Evolutionary conservation across 2,888 invertebrate genomes (phyloP).

Genomic region (Mythimna loreyi): DNA sequence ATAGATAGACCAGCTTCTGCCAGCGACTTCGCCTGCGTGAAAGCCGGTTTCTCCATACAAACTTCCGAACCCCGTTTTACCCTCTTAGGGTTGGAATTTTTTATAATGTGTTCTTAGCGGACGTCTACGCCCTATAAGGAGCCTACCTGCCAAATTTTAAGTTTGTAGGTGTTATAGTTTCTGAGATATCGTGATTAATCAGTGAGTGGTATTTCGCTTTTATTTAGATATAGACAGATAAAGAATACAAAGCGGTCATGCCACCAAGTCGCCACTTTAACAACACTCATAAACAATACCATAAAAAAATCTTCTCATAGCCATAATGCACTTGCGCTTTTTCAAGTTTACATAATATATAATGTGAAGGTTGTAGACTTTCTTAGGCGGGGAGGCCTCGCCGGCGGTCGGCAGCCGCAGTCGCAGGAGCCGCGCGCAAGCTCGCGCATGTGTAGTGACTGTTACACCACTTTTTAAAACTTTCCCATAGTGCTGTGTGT

Average conservation of each 20-base stretch:
- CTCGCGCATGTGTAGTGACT: constrained; percentile 87
- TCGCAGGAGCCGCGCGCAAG: constrained; percentile 83
- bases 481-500: constrained; percentile 82
- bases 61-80: too few species aligned
- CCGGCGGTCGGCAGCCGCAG: constrained; percentile 75
- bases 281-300: constrained; percentile 30
- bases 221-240: too few species aligned
- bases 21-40: too few species aligned
- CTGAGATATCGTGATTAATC: too few species aligned
- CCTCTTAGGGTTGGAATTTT: too few species aligned
- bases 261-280: neutral
- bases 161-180: too few species aligned
- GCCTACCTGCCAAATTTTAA: too few species aligned
- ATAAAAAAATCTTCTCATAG: constrained; percentile 63
- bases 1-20: too few species aligned
- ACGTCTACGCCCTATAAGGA: too few species aligned
- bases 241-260: neutral
- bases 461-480: constrained; percentile 67
- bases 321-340: constrained; percentile 83
- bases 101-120: too few species aligned
- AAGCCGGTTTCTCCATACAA: too few species aligned
- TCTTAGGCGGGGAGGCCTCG: constrained; percentile 85
- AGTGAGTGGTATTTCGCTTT: too few species aligned
- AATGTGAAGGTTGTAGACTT: constrained; percentile 87
- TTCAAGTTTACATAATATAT: constrained; percentile 85